Percentiles rank a stretch among this genome's conserved stretches.
These are phyloP conservation scores for Dasysyrphus tricinctus DNA, from an alignment of 2,888 invertebrate genomes.

Conservation along the genomic window DNA sequence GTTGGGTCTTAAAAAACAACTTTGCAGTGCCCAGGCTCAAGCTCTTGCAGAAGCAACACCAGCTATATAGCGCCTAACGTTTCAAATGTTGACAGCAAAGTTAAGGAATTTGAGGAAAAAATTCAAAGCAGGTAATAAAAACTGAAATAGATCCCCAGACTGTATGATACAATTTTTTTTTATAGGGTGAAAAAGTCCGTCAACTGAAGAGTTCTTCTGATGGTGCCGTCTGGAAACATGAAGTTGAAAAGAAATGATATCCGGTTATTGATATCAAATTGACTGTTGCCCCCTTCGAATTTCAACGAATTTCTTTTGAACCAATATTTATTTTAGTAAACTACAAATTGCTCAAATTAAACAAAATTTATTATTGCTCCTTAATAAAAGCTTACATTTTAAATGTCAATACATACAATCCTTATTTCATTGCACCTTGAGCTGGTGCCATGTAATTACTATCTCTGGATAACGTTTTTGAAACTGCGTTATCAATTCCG, in stretches of 20 bases:
- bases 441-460: slow-evolving; percentile 86
- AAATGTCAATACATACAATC: neutral
- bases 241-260: too few relatives aligned
- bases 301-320: too few relatives aligned
- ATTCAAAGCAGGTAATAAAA: slow-evolving; percentile 85
- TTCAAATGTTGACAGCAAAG: slow-evolving; percentile 20
- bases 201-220: slow-evolving; percentile 90
- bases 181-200: slow-evolving; percentile 88
- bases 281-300: too few relatives aligned
- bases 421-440: slow-evolving; percentile 74
- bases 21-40: slow-evolving; percentile 82
- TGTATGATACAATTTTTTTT: slow-evolving; percentile 47
- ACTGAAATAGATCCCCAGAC: neutral
- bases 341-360: too few relatives aligned
- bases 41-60: slow-evolving; percentile 3
- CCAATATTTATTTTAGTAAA: neutral
- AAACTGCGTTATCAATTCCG: slow-evolving; percentile 94
- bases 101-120: slow-evolving; percentile 85
- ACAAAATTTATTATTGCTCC: slow-evolving; percentile 37
- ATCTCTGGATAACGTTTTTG: slow-evolving; percentile 96
- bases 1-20: slow-evolving; percentile 89
- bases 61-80: neutral
- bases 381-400: slow-evolving; percentile 8
- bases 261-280: too few relatives aligned
- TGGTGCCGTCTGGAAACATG: slow-evolving; percentile 90